phyloP scores from a whole-genome alignment of 1,140 invertebrate genomes.

The Hylyphantes graminicola region DNA sequence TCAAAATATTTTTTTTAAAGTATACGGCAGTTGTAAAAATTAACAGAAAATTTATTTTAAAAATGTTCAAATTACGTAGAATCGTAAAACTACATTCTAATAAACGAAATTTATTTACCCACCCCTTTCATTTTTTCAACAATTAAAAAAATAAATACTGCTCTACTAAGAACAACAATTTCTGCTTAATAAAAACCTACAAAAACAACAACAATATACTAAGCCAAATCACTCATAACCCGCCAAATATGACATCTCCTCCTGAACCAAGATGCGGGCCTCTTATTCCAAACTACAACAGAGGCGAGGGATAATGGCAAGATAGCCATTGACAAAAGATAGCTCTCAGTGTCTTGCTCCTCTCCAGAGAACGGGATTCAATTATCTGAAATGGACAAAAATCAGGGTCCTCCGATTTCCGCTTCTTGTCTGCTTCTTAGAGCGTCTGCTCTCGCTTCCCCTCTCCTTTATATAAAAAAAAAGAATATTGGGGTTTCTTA shows the following conservation, averaged over 20 bases:
- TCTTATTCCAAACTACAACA: conserved; percentile 13
- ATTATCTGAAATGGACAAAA: conserved; percentile 60
- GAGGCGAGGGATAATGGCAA: conserved; percentile 53
- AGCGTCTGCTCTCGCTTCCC: neutral
- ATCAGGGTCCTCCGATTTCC: conserved; percentile 49
- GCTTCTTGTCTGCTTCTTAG: conserved; percentile 6
- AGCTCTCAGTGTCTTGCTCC: conserved; percentile 39
- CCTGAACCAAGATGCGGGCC: no score
- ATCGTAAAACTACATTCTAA: no score
- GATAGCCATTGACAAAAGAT: conserved; percentile 59
- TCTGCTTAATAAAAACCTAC: neutral
- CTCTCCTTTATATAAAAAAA: neutral
- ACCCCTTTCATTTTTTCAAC: no score
- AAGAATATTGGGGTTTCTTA: no score
- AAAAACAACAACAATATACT: neutral
- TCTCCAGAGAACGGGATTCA: conserved; percentile 47
- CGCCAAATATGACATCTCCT: neutral
- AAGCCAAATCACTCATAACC: neutral
- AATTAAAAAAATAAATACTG: no score
- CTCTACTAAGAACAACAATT: neutral
- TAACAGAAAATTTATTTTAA: no score
- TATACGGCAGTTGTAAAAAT: no score
- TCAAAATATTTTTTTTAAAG: no score
- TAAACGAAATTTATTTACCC: no score
- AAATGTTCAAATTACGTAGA: no score